Conservation (phyloP, 1,140 invertebrate genomes). For the Euura saliciscinereae region DNA sequence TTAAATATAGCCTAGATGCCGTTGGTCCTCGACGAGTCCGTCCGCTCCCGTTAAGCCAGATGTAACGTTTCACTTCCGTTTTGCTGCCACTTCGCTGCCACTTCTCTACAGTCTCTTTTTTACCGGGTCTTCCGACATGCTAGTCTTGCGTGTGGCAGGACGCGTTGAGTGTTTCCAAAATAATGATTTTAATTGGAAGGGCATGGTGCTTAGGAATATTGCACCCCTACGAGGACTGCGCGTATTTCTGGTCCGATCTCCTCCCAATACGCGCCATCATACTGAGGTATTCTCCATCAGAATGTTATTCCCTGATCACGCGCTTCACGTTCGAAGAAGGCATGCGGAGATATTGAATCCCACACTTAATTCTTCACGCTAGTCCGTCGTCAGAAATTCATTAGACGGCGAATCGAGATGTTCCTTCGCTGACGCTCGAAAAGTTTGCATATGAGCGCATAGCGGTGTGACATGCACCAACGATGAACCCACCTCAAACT, state of each 20-base stretch:
- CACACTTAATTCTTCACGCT: too few species aligned
- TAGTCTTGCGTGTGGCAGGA: not conserved
- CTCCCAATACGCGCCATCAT: not conserved
- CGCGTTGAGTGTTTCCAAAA: conserved; percentile 10
- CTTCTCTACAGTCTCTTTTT: not conserved
- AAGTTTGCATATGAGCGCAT: not conserved
- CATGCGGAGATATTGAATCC: too few species aligned
- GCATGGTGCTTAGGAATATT: not conserved
- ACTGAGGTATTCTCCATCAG: not conserved
- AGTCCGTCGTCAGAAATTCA: too few species aligned
- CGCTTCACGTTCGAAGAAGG: not conserved
- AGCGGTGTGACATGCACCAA: not conserved
- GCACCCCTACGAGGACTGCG: not conserved
- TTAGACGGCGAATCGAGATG: too few species aligned
- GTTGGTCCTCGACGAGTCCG: conserved; percentile 9
- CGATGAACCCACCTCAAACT: not conserved
- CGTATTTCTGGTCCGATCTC: not conserved
- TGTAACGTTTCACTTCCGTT: conserved; percentile 51
- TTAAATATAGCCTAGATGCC: conserved; percentile 1
- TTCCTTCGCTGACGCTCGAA: too few species aligned
- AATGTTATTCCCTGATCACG: not conserved
- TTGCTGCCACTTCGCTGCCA: conserved; percentile 18
- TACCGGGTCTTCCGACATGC: not conserved
- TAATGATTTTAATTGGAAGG: conserved; percentile 33
- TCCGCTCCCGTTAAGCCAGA: conserved; percentile 41